Percentiles rank a stretch among this genome's conserved stretches.
phyloP scores from a whole-genome alignment of 2,888 invertebrate species.

The Watsonalla cultraria region DNA sequence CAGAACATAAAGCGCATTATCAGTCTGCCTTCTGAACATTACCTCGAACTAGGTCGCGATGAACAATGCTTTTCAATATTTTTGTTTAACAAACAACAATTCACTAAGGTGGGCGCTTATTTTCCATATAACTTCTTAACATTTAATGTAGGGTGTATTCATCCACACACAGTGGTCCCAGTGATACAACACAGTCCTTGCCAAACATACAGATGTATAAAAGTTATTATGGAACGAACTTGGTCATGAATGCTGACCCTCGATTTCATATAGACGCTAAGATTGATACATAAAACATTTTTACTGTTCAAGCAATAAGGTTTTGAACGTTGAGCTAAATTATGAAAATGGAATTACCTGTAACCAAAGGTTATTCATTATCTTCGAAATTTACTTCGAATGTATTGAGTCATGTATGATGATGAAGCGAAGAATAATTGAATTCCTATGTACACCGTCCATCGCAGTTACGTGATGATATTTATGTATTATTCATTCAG shows the following conservation, averaged over 20 bases:
- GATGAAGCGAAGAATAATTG: too few species aligned
- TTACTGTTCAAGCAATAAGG: too few species aligned
- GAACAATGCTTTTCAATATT: conserved; percentile 20
- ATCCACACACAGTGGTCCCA: conserved; percentile 35
- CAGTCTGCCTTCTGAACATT: conserved; percentile 23
- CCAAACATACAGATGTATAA: conserved; percentile 42
- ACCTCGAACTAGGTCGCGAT: conserved; percentile 30
- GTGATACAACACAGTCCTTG: conserved; percentile 37
- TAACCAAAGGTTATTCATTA: too few species aligned
- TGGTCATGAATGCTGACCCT: conserved; percentile 34
- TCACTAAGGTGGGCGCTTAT: background rate
- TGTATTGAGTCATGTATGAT: too few species aligned
- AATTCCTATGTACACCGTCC: too few species aligned
- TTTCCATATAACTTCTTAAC: background rate
- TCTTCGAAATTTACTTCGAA: too few species aligned
- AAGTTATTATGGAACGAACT: conserved; percentile 26
- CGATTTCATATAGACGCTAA: conserved; percentile 10
- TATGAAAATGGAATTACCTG: too few species aligned
- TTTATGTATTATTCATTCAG: background rate
- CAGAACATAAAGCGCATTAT: conserved; percentile 40
- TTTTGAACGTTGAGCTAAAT: too few species aligned
- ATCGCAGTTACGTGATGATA: conserved; percentile 5
- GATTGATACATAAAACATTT: too few species aligned
- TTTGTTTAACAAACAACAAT: background rate
- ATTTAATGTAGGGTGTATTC: conserved; percentile 5